Percentiles rank a stretch among this genome's conserved stretches.
Conservation (phyloP, 2,113 vertebrate genomes). For the Tor tambroides region DNA sequence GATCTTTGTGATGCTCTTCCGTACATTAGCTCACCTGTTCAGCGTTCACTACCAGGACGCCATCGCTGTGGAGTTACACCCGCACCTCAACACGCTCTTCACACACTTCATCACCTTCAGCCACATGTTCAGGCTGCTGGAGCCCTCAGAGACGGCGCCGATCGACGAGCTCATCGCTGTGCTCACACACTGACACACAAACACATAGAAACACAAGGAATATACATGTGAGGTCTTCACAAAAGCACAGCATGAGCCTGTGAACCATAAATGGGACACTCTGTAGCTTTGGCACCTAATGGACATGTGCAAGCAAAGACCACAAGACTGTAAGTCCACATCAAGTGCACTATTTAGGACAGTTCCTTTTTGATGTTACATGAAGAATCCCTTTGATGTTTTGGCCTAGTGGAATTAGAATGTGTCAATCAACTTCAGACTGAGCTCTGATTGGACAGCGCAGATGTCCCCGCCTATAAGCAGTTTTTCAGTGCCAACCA, state of each 20-base stretch:
- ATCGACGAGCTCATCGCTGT: conserved; percentile 77
- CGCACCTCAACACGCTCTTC: conserved; percentile 83
- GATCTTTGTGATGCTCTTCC: conserved; percentile 79
- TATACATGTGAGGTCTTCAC: background rate
- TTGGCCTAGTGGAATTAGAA: background rate
- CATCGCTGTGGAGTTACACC: conserved; percentile 75
- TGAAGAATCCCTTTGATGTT: background rate
- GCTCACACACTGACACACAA: conserved; percentile 57
- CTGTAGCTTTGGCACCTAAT: background rate
- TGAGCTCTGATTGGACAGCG: background rate
- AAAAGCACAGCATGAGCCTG: background rate
- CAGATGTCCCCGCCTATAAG: background rate
- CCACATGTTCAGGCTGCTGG: conserved; percentile 76
- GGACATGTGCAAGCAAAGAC: background rate
- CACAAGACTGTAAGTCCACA: background rate
- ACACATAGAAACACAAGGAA: conserved; percentile 31
- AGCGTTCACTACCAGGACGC: conserved; percentile 79
- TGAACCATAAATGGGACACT: background rate
- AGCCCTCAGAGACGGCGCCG: conserved; percentile 73
- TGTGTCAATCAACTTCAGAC: background rate
- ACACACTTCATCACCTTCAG: conserved; percentile 79
- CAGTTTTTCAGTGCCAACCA: background rate
- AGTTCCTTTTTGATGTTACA: background rate
- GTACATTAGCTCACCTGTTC: conserved; percentile 81
- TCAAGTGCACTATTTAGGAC: background rate